These are phyloP conservation scores for Drosophila hamatofila DNA, from an alignment of 2,888 invertebrate genomes.

Conservation along the genomic window DNA sequence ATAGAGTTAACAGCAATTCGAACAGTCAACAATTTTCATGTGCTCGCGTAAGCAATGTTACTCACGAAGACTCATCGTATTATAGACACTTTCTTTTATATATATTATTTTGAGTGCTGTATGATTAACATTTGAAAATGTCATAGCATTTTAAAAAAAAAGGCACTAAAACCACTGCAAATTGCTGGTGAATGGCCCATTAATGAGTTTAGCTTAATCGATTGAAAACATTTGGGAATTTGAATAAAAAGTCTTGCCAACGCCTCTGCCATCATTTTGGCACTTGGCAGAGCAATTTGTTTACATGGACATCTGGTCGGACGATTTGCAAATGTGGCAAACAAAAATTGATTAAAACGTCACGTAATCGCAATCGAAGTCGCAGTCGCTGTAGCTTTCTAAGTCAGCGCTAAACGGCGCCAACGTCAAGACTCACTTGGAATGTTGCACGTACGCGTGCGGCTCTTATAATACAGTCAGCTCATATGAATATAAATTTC, in stretches of 20 bases:
- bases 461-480: slow-evolving; percentile 35
- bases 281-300: slow-evolving; percentile 48
- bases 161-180: not conserved
- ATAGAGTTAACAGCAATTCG: too few relatives aligned
- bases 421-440: slow-evolving; percentile 45
- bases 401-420: slow-evolving; percentile 50
- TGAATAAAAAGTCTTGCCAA: slow-evolving; percentile 61
- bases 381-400: slow-evolving; percentile 27
- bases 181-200: slow-evolving; percentile 4
- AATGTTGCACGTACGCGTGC: slow-evolving; percentile 63
- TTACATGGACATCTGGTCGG: slow-evolving; percentile 9
- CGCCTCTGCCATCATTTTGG: slow-evolving; percentile 54
- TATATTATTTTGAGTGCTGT: not conserved
- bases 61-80: too few relatives aligned
- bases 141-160: not conserved
- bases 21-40: too few relatives aligned
- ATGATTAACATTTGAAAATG: not conserved
- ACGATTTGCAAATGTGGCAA: slow-evolving; percentile 55
- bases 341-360: slow-evolving; percentile 76
- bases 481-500: slow-evolving; percentile 62
- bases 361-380: slow-evolving; percentile 69
- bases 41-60: too few relatives aligned
- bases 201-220: slow-evolving; percentile 59
- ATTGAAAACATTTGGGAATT: slow-evolving; percentile 64
- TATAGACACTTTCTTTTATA: too few relatives aligned